phyloP scores from a whole-genome alignment of 2,113 vertebrate species.

The Poecilia latipinna region DNA sequence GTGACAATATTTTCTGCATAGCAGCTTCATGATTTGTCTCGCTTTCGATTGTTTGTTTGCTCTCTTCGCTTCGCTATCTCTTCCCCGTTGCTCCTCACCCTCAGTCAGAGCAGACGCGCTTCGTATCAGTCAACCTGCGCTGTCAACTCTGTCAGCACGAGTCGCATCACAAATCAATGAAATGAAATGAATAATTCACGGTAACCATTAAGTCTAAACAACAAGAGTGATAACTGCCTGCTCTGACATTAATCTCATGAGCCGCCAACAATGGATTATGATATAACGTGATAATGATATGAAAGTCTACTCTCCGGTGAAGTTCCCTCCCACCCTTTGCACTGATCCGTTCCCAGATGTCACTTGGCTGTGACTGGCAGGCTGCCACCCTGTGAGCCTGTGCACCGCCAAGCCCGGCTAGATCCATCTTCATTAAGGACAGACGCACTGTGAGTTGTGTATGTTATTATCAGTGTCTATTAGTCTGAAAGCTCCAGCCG shows the following conservation, averaged over 20 bases:
- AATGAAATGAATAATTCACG: slow-evolving; percentile 77
- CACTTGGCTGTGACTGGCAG: slow-evolving; percentile 75
- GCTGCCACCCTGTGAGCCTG: slow-evolving; percentile 63
- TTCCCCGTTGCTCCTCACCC: slow-evolving; percentile 23
- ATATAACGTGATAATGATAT: slow-evolving; percentile 76
- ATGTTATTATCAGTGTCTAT: slow-evolving; percentile 75
- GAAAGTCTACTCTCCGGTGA: slow-evolving; percentile 65
- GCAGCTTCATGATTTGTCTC: slow-evolving; percentile 21
- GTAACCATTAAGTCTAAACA: slow-evolving; percentile 70
- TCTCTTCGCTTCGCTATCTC: background rate
- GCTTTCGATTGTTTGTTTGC: background rate
- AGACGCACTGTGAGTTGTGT: slow-evolving; percentile 69
- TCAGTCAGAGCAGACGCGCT: slow-evolving; percentile 64
- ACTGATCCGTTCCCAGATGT: slow-evolving; percentile 67
- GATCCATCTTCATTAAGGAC: slow-evolving; percentile 78
- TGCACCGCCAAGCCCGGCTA: slow-evolving; percentile 56
- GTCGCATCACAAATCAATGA: slow-evolving; percentile 67
- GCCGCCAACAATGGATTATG: slow-evolving; percentile 74
- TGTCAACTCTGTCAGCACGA: slow-evolving; percentile 68
- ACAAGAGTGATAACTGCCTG: slow-evolving; percentile 71
- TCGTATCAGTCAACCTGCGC: slow-evolving; percentile 65
- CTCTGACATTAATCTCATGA: slow-evolving; percentile 71
- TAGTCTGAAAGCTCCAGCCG: slow-evolving; percentile 71
- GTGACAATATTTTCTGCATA: background rate
- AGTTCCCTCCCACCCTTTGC: slow-evolving; percentile 59